Evolutionary conservation across 2,797 vertebrate species (phyloP), one percentile per base, ranked within the genome.

Genomic region (Cyprinodon diabolis): DNA sequence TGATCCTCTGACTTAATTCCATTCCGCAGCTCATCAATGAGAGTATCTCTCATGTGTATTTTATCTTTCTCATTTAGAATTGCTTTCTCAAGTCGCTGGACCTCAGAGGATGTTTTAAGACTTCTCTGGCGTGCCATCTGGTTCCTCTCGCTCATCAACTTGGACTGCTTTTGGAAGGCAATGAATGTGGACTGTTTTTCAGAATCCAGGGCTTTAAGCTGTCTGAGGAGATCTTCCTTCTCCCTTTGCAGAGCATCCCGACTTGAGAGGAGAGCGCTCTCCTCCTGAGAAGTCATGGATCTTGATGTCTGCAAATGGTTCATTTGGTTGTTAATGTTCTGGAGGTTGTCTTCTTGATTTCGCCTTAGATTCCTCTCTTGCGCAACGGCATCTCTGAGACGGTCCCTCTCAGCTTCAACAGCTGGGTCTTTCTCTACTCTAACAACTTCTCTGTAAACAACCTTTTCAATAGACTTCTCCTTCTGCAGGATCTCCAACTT

Each of bases 361-460:
- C 94, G 92, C 40, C 96, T 95, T 68, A 91, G 88, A 1, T 93
- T 94, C 15, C 94, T 95, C 86, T 97, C 95, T 58, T 95, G 91
- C n/a, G n/a, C 85, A 37, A 97, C 92, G 15, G 91, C 84, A 21
- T 97, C 95, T 93, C 97, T 95, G 9, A 96, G 78, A 6, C 84
- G 95, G 23, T 96, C 91, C 72, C 96, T 94, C 80, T 99, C 96
- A 0, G 92, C 92, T 84, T 99, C 97, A 51, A 97, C 81, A 0
- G 83, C 90, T 5, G 85, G 96, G 83, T 99, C 98, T 87, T 97
- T 98, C 88, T 98, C 97, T 49, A 99, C 95, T 68, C 96, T 88
- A 77, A 99, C 96, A 54, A 99, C 95, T 69, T 99, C 98, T 89
- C 97, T 97, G 91, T 98, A 97, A 87, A 99, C 92, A 12, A 95